Evolutionary conservation across 2,113 vertebrate genomes (phyloP).

Genomic region (Poeciliopsis retropinna): DNA sequence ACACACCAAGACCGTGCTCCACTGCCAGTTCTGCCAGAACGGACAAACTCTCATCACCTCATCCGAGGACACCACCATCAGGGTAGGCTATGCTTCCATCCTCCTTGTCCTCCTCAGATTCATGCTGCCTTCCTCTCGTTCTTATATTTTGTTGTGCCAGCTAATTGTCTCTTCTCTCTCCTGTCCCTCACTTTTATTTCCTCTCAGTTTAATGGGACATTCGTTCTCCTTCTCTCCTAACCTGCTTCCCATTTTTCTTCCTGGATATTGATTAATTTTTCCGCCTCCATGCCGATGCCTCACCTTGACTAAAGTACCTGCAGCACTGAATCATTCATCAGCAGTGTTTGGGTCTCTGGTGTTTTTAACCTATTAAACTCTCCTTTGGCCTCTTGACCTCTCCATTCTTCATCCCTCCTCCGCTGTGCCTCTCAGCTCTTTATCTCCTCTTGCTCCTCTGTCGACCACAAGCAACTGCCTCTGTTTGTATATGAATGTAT

Average conservation of each 20-base stretch:
- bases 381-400: constrained; percentile 10
- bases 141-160: neutral
- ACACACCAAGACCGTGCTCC: constrained; percentile 84
- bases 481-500: constrained; percentile 32
- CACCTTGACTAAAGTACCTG: constrained; percentile 53
- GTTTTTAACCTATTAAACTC: constrained; percentile 45
- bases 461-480: constrained; percentile 24
- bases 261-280: constrained; percentile 40
- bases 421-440: constrained; percentile 37
- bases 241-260: constrained; percentile 38
- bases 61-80: constrained; percentile 87
- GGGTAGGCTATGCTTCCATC: constrained; percentile 81
- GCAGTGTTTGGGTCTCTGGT: constrained; percentile 13
- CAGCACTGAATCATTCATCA: constrained; percentile 44
- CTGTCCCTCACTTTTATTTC: constrained; percentile 7
- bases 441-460: constrained; percentile 35
- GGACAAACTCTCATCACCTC: constrained; percentile 86
- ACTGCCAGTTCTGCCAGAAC: constrained; percentile 85
- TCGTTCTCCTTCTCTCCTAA: constrained; percentile 28
- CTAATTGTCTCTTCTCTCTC: constrained; percentile 6
- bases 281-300: constrained; percentile 33
- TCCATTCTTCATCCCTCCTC: constrained; percentile 19
- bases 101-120: constrained; percentile 1
- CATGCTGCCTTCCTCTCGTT: no score
- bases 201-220: constrained; percentile 16